These are phyloP conservation scores for Gila orcuttii DNA, from an alignment of 2,113 vertebrate species.

Conservation along the genomic window DNA sequence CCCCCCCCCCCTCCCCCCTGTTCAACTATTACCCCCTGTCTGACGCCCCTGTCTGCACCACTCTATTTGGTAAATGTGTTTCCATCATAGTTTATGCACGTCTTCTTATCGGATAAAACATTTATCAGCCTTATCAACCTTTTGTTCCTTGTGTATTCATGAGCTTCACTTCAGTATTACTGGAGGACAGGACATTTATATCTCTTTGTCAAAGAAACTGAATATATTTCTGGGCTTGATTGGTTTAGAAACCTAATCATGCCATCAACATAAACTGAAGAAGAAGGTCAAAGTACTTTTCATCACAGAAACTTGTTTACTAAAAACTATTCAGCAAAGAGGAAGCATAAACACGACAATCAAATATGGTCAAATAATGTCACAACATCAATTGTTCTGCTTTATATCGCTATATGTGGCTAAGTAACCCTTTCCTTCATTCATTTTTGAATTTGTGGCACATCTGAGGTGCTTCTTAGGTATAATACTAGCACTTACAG, in stretches of 20 bases:
- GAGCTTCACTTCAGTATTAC: constrained; percentile 11
- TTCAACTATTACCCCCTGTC: too few relatives aligned
- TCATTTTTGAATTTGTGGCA: neutral
- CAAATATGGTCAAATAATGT: neutral
- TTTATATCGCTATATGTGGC: neutral
- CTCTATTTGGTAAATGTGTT: too few relatives aligned
- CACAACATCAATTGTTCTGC: neutral
- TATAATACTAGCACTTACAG: neutral
- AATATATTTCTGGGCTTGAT: neutral
- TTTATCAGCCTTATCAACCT: neutral
- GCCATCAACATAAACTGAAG: neutral
- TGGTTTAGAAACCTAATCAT: constrained; percentile 26
- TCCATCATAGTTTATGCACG: too few relatives aligned
- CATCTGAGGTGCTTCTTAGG: neutral
- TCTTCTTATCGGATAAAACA: too few relatives aligned
- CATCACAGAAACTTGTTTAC: neutral
- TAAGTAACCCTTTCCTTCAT: neutral
- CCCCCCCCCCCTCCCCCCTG: too few relatives aligned
- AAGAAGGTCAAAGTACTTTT: neutral
- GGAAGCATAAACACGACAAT: neutral
- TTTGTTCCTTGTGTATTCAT: constrained; percentile 38
- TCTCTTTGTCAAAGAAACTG: neutral
- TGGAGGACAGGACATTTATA: neutral
- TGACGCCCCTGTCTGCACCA: too few relatives aligned
- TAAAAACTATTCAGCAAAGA: neutral